Percentiles rank a stretch among this genome's conserved stretches.
These are phyloP conservation scores for Mya arenaria DNA, from an alignment of 1,140 invertebrate species.

Conservation along the genomic window DNA sequence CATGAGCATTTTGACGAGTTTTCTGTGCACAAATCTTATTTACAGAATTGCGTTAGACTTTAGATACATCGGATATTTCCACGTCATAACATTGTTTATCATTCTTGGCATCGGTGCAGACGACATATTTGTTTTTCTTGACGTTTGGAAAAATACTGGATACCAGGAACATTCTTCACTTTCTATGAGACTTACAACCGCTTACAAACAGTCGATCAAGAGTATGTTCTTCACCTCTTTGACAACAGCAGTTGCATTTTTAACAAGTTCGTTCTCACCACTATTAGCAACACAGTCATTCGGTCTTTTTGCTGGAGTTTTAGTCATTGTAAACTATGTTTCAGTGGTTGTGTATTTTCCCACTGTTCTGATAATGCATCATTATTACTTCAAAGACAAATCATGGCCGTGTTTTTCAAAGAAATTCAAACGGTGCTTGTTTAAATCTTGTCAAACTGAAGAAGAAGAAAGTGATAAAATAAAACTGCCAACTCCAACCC, in stretches of 20 bases:
- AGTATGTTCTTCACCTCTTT: conserved; percentile 72
- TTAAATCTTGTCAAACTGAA: background rate
- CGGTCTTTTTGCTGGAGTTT: conserved; percentile 70
- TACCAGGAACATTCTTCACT: conserved; percentile 54
- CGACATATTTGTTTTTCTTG: conserved; percentile 69
- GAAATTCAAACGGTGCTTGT: background rate
- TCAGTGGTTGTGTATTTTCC: conserved; percentile 73
- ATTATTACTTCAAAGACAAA: conserved; percentile 58
- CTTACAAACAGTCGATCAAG: conserved; percentile 60
- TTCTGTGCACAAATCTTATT: conserved; percentile 64
- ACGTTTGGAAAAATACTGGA: conserved; percentile 63
- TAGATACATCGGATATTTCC: conserved; percentile 70
- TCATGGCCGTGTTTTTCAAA: conserved; percentile 47
- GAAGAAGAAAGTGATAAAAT: background rate
- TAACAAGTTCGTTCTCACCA: conserved; percentile 66
- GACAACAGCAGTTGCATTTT: conserved; percentile 72
- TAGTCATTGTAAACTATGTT: conserved; percentile 73
- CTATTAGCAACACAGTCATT: conserved; percentile 69
- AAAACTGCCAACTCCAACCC: background rate
- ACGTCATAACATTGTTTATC: conserved; percentile 71
- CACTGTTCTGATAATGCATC: conserved; percentile 67
- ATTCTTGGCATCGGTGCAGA: conserved; percentile 71
- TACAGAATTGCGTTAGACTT: conserved; percentile 68
- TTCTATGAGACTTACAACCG: conserved; percentile 60
- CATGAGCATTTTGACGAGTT: conserved; percentile 64